phyloP scores from a whole-genome alignment of 2,888 invertebrate genomes.

The Drosophila neotestacea region DNA sequence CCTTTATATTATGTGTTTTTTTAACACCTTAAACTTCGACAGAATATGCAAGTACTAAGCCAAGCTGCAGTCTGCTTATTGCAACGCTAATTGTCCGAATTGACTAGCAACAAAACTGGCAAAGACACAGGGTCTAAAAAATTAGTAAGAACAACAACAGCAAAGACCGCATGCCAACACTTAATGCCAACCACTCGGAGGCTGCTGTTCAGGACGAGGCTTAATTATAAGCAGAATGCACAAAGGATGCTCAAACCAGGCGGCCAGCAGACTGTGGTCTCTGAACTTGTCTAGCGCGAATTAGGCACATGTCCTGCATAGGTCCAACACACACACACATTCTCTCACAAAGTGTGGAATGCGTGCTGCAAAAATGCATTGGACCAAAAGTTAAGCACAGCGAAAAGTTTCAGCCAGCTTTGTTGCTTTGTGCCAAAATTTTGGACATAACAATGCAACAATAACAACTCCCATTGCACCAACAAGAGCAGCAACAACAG shows the following conservation, averaged over 20 bases:
- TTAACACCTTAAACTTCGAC: too few relatives aligned
- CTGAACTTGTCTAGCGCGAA: slow-evolving; percentile 38
- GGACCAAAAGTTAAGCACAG: slow-evolving; percentile 59
- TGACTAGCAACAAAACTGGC: slow-evolving; percentile 32
- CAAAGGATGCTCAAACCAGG: slow-evolving; percentile 40
- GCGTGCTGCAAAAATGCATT: slow-evolving; percentile 49
- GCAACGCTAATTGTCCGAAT: slow-evolving; percentile 71
- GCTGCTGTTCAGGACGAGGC: slow-evolving; percentile 50
- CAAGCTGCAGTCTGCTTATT: slow-evolving; percentile 48
- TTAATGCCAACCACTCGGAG: slow-evolving; percentile 64
- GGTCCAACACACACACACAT: slow-evolving; percentile 10
- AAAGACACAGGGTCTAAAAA: neutral
- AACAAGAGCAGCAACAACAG: slow-evolving; percentile 11
- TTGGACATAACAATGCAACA: slow-evolving; percentile 43
- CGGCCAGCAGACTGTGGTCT: slow-evolving; percentile 38
- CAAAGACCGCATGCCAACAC: slow-evolving; percentile 72
- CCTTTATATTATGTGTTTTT: neutral
- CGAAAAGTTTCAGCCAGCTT: slow-evolving; percentile 66
- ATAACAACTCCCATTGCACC: slow-evolving; percentile 39
- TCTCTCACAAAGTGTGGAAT: neutral
- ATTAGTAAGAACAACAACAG: slow-evolving; percentile 23
- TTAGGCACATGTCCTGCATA: slow-evolving; percentile 39
- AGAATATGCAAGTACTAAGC: too few relatives aligned
- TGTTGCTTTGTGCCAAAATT: slow-evolving; percentile 66
- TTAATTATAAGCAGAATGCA: slow-evolving; percentile 76